A percentile compares a stretch with the other conserved stretches of the same genome.
These are phyloP conservation scores for Serripes groenlandicus DNA, from an alignment of 2,888 invertebrate species.

Conservation along the genomic window DNA sequence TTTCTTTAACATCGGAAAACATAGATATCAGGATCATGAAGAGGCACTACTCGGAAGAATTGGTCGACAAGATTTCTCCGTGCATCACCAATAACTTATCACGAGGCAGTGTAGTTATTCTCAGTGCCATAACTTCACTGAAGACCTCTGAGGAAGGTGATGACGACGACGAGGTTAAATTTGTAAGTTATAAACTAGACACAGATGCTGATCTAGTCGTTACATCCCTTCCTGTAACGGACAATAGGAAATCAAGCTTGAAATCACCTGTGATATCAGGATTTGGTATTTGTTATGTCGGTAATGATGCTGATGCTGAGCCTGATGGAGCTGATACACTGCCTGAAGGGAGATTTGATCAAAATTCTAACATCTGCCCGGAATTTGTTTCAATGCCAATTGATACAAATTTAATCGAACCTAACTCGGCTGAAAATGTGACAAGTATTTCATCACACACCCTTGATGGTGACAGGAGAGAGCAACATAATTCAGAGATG, in stretches of 20 bases:
- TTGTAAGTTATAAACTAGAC: conserved; percentile 54
- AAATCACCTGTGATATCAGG: conserved; percentile 37
- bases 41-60: conserved; percentile 51
- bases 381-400: conserved; percentile 5
- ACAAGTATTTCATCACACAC: no score
- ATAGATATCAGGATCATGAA: conserved; percentile 51
- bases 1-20: conserved; percentile 32
- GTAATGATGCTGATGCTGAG: conserved; percentile 47
- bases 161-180: conserved; percentile 23
- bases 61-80: conserved; percentile 43
- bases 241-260: not conserved
- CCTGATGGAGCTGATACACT: not conserved
- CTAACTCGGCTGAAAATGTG: no score
- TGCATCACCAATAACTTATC: conserved; percentile 30
- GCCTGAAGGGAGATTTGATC: not conserved
- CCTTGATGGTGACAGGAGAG: no score
- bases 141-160: conserved; percentile 12
- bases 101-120: conserved; percentile 56
- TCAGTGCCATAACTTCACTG: conserved; percentile 47
- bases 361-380: conserved; percentile 3
- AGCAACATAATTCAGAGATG: no score
- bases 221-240: conserved; percentile 36
- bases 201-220: conserved; percentile 60
- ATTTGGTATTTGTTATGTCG: conserved; percentile 53
- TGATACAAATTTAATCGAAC: not conserved